Evolutionary conservation across 2,797 vertebrate species (phyloP), one percentile per base, ranked within the genome.

Genomic region (Lutjanus campechanus): DNA sequence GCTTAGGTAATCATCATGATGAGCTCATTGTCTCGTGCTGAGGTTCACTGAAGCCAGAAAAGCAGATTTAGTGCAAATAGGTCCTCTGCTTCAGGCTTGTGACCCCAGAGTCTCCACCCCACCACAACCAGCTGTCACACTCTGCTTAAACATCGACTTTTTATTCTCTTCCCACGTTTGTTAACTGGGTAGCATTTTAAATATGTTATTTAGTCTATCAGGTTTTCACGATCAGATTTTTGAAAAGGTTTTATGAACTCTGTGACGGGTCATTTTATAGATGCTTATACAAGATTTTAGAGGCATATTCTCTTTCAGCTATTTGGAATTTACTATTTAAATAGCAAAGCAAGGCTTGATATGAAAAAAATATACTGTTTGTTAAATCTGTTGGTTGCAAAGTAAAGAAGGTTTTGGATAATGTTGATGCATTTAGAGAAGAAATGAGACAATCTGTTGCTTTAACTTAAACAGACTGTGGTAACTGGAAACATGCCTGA

Each of bases 81-180:
- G 78, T 88, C 73, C 54, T 71, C 2, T 67, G 72, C 80, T 74
- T 68, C 69, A 63, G 83, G 77, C 79, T 16, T 73, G 60, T 88
- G 79, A 61, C 78, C 81, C 61, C 74, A 1, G 8, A 58, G 54
- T 25, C 79, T 54, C 62, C 43, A 50, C 82, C 70, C 67, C 56
- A 49, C 60, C 73, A 20, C 62, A 76, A 62, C 90, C 90, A 91
- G 90, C 89, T 93, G 92, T 91, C 82, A 22, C 70, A 55, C 43
- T 61, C 63, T 25, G 66, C 54, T 68, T 19, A 9, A 64, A 10
- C 79, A 7, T 67, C n/a, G 4, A 60, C 67, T 13, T 79, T 69
- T 63, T 51, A 15, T 54, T 63, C 75, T 50, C 40, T 56, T 76
- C 51, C 36, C 4, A 22, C n/a, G 0, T 82, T 77, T 59, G 25